Conservation (phyloP, 2,888 invertebrate species). For the Druceiella hillmani region DNA sequence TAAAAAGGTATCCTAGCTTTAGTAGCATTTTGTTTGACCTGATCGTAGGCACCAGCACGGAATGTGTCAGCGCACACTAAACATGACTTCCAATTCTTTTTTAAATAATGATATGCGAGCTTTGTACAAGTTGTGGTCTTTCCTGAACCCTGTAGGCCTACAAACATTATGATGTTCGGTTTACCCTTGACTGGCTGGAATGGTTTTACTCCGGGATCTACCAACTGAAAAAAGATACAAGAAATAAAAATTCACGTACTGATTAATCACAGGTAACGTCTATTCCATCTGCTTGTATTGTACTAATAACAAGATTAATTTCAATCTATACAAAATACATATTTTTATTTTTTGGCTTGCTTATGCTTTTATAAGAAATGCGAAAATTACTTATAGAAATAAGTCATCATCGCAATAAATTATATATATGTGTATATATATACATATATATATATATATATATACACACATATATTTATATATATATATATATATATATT, state of each 20-base stretch:
- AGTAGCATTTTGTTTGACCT: constrained; percentile 98
- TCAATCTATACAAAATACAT: background rate
- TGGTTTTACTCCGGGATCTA: constrained; percentile 96
- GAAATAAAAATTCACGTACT: constrained; percentile 1
- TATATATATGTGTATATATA: too few species aligned
- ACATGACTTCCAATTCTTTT: constrained; percentile 99
- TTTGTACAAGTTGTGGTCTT: constrained; percentile 99
- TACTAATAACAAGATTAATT: background rate
- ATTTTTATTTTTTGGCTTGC: too few species aligned
- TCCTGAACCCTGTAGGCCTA: constrained; percentile 97
- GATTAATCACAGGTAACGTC: too few species aligned
- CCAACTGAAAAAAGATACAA: constrained; percentile 55
- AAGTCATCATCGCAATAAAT: too few species aligned
- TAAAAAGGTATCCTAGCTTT: constrained; percentile 99
- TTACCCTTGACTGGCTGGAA: constrained; percentile 94
- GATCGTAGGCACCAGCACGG: constrained; percentile 99
- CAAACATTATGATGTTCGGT: constrained; percentile 98
- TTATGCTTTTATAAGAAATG: too few species aligned
- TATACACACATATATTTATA: too few species aligned
- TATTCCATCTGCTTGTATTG: too few species aligned
- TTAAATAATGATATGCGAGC: constrained; percentile 96
- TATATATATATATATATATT: too few species aligned
- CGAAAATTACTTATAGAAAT: too few species aligned
- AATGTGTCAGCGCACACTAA: constrained; percentile 99
- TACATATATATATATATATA: too few species aligned